Base-by-base conservation (phyloP, 2,888 invertebrate genomes). In the Drosophila flavopinicola region DNA sequence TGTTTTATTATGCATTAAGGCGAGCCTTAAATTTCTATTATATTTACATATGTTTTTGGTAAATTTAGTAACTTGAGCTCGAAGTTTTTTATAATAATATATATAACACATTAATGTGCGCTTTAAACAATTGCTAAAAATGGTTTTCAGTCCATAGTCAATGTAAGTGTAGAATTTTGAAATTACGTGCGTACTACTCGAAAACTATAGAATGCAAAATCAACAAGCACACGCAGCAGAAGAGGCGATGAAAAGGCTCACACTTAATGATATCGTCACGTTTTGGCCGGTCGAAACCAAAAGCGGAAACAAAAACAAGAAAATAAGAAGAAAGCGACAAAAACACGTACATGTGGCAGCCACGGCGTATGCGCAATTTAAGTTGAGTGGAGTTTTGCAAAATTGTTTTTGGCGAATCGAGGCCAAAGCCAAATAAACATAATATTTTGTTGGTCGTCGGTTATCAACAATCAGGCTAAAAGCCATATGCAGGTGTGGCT, bases 191-290 rank as follows among this genome's bases (percentile, higher is more conserved):
- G 30, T 38, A 13, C 13, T 17, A 20, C 41, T 25, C 17, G 25
- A 30, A 64, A 54, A 69, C 73, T 58, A 51, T 59, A 54, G 66
- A 69, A 63, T 63, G 63, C 75, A 64, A 67, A 67, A 82, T 85
- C 66, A 82, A 80, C 79, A 84, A 57, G 44, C 59, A 47, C 63
- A 33, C 5, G 13, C 41, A 51, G 17, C 25, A 11, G 6, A 10
- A n/a, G 7, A 9, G 23, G 35, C 35, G 25, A n/a, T 39, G 54
- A 49, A 64, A 63, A 56, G 48, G 41, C 41, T 29, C 58, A 29
- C 38, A 60, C 58, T 67, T 66, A 75, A 80, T 86, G 80, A 84
- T 84, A 86, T 84, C 80, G 83, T 83, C 86, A 86, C 86, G 86
- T 83, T 64, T 56, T 56, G 45, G 27, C n/a, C 30, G 44, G 10